These are phyloP conservation scores for Chionomys nivalis DNA, from an alignment of 2,113 vertebrate genomes.

Conservation along the genomic window DNA sequence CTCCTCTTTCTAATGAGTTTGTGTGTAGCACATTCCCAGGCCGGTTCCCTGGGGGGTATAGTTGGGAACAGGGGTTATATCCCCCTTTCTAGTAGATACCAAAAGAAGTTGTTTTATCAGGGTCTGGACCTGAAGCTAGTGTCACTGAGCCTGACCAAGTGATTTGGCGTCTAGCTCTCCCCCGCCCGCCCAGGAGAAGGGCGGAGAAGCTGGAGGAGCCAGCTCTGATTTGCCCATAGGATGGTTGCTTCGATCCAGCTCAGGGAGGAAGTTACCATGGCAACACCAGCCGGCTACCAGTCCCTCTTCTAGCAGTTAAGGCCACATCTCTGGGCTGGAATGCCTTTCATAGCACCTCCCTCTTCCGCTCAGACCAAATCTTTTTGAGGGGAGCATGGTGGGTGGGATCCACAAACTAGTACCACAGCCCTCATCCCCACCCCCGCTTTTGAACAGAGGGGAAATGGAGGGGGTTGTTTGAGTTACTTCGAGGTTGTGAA, in stretches of 20 bases:
- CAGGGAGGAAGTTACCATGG: conserved; percentile 82
- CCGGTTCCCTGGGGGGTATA: background rate
- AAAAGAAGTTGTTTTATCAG: background rate
- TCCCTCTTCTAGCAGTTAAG: conserved; percentile 68
- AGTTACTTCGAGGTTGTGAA: conserved; percentile 40
- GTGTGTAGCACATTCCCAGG: background rate
- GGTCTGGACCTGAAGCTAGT: conserved; percentile 55
- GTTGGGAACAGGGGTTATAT: background rate
- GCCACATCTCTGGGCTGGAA: conserved; percentile 72
- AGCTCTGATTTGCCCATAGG: conserved; percentile 79
- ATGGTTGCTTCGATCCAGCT: conserved; percentile 78
- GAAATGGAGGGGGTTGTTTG: conserved; percentile 53
- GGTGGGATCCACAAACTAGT: conserved; percentile 16
- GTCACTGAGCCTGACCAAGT: conserved; percentile 60
- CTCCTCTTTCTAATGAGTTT: conserved; percentile 37
- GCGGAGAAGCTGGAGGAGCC: conserved; percentile 75
- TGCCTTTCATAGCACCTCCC: conserved; percentile 60
- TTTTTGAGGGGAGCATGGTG: background rate
- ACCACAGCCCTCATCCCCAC: background rate
- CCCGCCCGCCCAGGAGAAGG: conserved; percentile 67
- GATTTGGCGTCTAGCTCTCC: conserved; percentile 44
- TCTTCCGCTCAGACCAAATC: conserved; percentile 62
- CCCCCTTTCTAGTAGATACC: background rate
- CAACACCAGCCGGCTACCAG: conserved; percentile 77
- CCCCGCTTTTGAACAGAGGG: conserved; percentile 39